Base-by-base conservation (phyloP, 1,140 invertebrate genomes). In the Drosophila takahashii region DNA sequence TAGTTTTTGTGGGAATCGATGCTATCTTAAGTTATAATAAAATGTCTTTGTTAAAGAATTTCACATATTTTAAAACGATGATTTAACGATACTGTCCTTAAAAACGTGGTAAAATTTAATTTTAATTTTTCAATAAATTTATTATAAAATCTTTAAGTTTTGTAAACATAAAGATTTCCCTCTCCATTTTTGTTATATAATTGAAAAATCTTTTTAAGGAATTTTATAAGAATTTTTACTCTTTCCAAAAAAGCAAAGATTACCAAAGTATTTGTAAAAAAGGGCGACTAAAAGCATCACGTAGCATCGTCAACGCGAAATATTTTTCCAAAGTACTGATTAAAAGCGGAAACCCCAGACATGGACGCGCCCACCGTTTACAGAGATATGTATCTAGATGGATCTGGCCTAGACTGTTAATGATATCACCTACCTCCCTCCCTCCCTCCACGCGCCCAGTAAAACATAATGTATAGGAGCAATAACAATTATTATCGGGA, bases 401-500 rank as follows among this genome's bases (percentile, higher is more conserved):
- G 64, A 65, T 67, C 59, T 67, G 64, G 64, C 59, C 66, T 47
- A 70, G 66, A 70, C 66, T 70, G 29, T 69, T 69, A 56, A 70
- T 69, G 66, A 69, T 56, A 54, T 13, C 4, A 10, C n/a, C 22
- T 2, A 22, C 22, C 22, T 3, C 22, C 1, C 22, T 3, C 1
- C 22, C 22, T 3, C 22, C 29, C 16, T 39, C 3, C 22, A 26
- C 13, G n/a, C 3, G 4, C 0, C 32, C 59, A 3, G 6, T 22
- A 13, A 54, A 52, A 22, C 62, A 71, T 62, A 41, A 64, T 60
- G 42, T 60, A 71, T 67, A 44, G 61, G 65, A 9, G 65, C 64
- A 65, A 77, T 66, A 83, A 61, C 67, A 67, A 77, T 59, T 70
- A 70, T 71, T 71, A 66, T 65, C 41, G 42, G 37, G 34, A 15